phyloP scores from a whole-genome alignment of 2,888 invertebrate genomes.

The Argyresthia albistria region DNA sequence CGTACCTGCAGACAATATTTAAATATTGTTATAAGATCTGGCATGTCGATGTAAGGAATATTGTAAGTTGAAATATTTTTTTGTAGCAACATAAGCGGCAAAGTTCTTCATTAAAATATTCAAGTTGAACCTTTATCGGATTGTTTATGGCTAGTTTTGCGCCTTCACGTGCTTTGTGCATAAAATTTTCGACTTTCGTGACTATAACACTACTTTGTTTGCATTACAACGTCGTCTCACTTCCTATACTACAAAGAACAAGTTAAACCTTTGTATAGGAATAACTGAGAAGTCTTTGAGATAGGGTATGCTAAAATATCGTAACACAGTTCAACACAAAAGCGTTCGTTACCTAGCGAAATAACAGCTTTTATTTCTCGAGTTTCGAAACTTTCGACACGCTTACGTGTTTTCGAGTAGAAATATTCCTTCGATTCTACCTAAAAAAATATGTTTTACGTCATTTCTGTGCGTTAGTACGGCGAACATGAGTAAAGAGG shows the following conservation, averaged over 20 bases:
- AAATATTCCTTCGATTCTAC: not conserved
- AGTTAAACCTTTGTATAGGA: slow-evolving; percentile 7
- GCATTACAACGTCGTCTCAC: slow-evolving; percentile 7
- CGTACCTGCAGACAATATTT: not conserved
- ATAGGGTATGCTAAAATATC: slow-evolving; percentile 3
- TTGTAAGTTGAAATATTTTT: too few species aligned
- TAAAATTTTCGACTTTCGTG: slow-evolving; percentile 7
- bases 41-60: too few species aligned
- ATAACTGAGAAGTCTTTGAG: slow-evolving; percentile 5
- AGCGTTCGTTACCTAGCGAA: slow-evolving; percentile 31
- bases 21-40: too few species aligned
- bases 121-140: slow-evolving; percentile 8
- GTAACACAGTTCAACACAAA: slow-evolving; percentile 19
- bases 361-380: slow-evolving; percentile 31
- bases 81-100: not conserved
- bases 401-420: not conserved
- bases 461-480: not conserved
- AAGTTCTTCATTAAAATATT: slow-evolving; percentile 9
- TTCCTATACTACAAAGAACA: not conserved
- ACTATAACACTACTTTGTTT: slow-evolving; percentile 6
- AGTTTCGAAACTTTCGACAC: slow-evolving; percentile 1
- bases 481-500: not conserved
- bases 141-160: slow-evolving; percentile 10
- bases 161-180: slow-evolving; percentile 6
- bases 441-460: not conserved